Evolutionary conservation across 2,113 vertebrate genomes (phyloP).

Genomic region (Tor tambroides): DNA sequence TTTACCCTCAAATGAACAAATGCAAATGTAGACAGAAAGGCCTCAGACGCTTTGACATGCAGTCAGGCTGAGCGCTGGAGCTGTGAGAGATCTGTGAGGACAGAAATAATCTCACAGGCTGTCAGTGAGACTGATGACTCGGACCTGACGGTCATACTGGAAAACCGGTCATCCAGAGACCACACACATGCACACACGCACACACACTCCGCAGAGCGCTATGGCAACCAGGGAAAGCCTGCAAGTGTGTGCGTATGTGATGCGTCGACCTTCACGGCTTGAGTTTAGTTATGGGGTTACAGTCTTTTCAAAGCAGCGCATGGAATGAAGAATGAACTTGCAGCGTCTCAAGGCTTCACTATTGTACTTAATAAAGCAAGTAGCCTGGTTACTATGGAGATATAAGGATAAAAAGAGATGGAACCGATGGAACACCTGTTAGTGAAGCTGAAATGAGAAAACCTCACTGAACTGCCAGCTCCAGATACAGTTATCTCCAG

Average conservation of each 20-base stretch:
- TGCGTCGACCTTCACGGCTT: not conserved
- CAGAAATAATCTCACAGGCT: conserved; percentile 8
- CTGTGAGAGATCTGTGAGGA: conserved; percentile 7
- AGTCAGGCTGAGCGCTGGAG: not conserved
- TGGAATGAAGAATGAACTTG: not conserved
- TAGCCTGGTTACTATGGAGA: conserved; percentile 29
- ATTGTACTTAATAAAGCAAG: not conserved
- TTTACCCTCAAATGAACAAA: conserved; percentile 1
- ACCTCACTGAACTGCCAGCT: not conserved
- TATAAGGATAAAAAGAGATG: not conserved
- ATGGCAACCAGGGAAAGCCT: not conserved
- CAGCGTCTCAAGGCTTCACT: conserved; percentile 16
- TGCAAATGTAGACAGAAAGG: not conserved
- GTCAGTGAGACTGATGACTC: conserved; percentile 30
- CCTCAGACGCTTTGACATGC: not conserved
- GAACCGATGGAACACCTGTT: not conserved
- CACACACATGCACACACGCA: not conserved
- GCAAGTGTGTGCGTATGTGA: not conserved
- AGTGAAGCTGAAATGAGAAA: not conserved
- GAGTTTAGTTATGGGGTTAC: not conserved
- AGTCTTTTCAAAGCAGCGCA: not conserved
- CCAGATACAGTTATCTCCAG: not conserved
- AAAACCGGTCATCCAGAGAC: conserved; percentile 35
- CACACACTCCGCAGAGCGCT: not conserved
- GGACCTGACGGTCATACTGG: conserved; percentile 9